Evolutionary conservation across 2,888 invertebrate genomes (phyloP), one percentile per base, ranked within the genome.

Genomic region (Seira ritae): DNA sequence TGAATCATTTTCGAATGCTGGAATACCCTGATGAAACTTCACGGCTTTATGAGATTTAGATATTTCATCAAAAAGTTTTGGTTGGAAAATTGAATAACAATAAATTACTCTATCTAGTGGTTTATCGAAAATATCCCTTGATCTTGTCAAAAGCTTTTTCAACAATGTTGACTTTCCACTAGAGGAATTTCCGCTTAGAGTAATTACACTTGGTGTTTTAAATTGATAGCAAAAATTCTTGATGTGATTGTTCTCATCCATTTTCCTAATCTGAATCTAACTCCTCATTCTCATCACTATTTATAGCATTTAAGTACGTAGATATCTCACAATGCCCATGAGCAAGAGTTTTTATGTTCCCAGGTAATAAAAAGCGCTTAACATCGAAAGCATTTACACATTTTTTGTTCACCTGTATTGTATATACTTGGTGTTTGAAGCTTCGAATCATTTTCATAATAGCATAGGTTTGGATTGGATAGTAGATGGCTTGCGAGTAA

Each of bases 371-470:
- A 50, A 50, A 50, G 3, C 50, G 50, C 12, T 50, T 50, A 15
- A 50, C 50, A 50, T 50, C 50, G 3, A 50, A 12, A 1, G 15
- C 3, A n/a, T 50, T 50, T n/a, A 23, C 71, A 55, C 12, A 71
- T 0, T 50, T 50, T 31, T 23, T 71, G 22, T 8, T 71, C 1
- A 71, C 17, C 17, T 17, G 1, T 10, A 71, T 0, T 3, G 71
- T 71, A 24, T 4, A 71, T 3, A 71, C 71, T 55, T 71, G 50
- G 23, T 71, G 71, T 2, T 23, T 1, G 0, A 55, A 55, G 23
- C 50, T 55, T 4, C 71, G 8, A 23, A 71, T 71, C 1, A n/a
- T 20, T 23, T 0, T 15, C 71, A 71, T 71, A 17, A 20, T 17
- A n/a, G 55, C 71, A 55, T 23, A 71, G 0, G 31, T 31, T 50